Percentiles rank a stretch among this genome's conserved stretches.
phyloP scores from a whole-genome alignment of 2,888 invertebrate genomes.

The Polylopha cassiicola region DNA sequence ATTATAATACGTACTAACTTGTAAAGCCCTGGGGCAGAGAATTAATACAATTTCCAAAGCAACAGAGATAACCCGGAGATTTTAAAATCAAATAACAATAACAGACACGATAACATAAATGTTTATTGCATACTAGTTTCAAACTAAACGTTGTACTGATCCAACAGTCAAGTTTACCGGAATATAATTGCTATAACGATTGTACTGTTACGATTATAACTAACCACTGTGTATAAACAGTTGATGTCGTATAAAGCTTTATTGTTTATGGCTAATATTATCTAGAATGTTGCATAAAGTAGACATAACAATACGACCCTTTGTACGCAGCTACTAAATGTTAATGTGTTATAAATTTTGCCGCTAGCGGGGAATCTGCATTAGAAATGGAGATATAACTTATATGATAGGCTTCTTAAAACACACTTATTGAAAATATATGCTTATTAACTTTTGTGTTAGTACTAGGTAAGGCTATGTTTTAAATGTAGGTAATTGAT shows the following conservation, averaged over 20 bases:
- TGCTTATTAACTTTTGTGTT: no score
- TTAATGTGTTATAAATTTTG: constrained; percentile 3
- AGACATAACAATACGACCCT: constrained; percentile 42
- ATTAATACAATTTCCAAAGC: constrained; percentile 4
- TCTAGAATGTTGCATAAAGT: constrained; percentile 43
- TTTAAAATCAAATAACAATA: constrained; percentile 51
- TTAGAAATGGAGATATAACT: no score
- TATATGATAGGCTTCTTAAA: no score
- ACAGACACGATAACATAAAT: constrained; percentile 38
- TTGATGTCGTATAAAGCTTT: not conserved
- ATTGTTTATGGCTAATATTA: constrained; percentile 54
- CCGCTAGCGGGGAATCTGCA: no score
- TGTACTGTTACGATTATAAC: constrained; percentile 72
- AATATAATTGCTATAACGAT: constrained; percentile 71
- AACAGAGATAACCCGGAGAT: constrained; percentile 23
- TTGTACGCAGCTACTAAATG: constrained; percentile 9
- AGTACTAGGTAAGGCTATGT: no score
- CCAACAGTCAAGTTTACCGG: constrained; percentile 47
- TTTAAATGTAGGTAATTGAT: no score
- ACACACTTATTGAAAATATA: no score
- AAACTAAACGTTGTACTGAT: constrained; percentile 53
- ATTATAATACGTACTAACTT: no score
- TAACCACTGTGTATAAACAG: constrained; percentile 42
- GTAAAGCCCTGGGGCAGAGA: constrained; percentile 7
- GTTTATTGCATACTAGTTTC: constrained; percentile 45